Base-by-base conservation (phyloP, 2,888 invertebrate genomes). In the Lacanobia oleracea region DNA sequence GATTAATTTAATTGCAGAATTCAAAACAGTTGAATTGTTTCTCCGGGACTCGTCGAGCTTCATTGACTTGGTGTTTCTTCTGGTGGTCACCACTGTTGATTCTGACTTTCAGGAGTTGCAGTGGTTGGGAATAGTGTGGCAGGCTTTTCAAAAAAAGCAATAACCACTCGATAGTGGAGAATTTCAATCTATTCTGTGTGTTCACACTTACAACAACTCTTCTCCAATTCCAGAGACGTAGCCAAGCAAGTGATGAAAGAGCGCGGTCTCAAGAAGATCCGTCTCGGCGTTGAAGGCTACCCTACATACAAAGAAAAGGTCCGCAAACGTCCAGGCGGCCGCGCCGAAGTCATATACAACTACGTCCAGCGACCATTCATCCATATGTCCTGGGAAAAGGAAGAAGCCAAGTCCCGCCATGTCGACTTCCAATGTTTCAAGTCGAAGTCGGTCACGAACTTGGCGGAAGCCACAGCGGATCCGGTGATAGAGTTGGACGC, bases 321-420 rank as follows among this genome's bases (percentile, higher is more conserved):
- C 1, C 99, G 99, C 94, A 98, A 98, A 89, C 97, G 99, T 27
- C 98, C 99, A 0, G 99, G 99, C 1, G 99, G 99, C 0, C 96
- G 99, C 6, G 98, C 99, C 0, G 99, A 99, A 95, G 95, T 99
- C 5, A 99, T 99, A 83, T 99, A 99, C 96, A 99, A 99, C 95
- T 99, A 99, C 93, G 99, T 99, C 0, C 99, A 99, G 92, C 97
- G 99, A 1, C 99, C 99, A 0, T 99, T 99, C 94, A 98, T 99
- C 67, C 99, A 99, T 91, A 99, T 99, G 98, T 99, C 99, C 0
- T 99, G 99, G 99, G 99, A 99, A 92, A 99, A 99, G 89, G 99
- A 99, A 90, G 99, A 99, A 89, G 99, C 99, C 0, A 99, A 99
- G 91, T 99, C 99, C 89, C 97, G 99, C 1, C 99, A 99, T 91